Conservation (phyloP, 2,888 invertebrate genomes). For the Drosophila anomelani region DNA sequence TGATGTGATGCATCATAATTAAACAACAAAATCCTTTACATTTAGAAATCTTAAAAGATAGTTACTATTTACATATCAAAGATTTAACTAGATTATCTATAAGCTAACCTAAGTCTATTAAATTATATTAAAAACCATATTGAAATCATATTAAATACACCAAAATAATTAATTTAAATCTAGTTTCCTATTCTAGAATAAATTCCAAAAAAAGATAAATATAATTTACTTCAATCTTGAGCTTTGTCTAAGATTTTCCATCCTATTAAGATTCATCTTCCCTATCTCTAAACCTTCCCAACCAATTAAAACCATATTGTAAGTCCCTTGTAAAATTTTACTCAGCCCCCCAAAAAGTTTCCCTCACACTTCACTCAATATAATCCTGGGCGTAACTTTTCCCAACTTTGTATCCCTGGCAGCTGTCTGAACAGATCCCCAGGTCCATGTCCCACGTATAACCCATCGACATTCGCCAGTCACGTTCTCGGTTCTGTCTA, state of each 20-base stretch:
- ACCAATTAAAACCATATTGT: conserved; percentile 5
- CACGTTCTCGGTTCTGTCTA: conserved; percentile 46
- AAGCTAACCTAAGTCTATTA: too few species aligned
- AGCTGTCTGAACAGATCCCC: conserved; percentile 27
- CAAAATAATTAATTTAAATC: too few species aligned
- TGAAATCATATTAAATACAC: too few species aligned
- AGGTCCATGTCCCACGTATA: conserved; percentile 7
- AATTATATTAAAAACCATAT: too few species aligned
- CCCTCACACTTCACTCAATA: conserved; percentile 10
- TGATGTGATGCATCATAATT: too few species aligned
- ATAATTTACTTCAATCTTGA: too few species aligned
- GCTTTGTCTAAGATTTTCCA: too few species aligned
- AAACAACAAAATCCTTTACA: too few species aligned
- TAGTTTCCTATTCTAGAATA: too few species aligned
- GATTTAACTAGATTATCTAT: too few species aligned
- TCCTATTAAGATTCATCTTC: background rate
- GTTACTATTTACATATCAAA: background rate
- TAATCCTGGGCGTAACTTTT: conserved; percentile 19
- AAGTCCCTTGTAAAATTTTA: background rate
- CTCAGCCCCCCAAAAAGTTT: conserved; percentile 10
- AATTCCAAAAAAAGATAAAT: too few species aligned
- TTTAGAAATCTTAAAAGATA: too few species aligned
- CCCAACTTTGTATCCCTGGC: conserved; percentile 37
- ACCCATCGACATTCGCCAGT: conserved; percentile 47
- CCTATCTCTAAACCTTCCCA: background rate